Base-by-base conservation (phyloP, 2,797 vertebrate genomes). In the Schizopygopsis malacanthus region DNA sequence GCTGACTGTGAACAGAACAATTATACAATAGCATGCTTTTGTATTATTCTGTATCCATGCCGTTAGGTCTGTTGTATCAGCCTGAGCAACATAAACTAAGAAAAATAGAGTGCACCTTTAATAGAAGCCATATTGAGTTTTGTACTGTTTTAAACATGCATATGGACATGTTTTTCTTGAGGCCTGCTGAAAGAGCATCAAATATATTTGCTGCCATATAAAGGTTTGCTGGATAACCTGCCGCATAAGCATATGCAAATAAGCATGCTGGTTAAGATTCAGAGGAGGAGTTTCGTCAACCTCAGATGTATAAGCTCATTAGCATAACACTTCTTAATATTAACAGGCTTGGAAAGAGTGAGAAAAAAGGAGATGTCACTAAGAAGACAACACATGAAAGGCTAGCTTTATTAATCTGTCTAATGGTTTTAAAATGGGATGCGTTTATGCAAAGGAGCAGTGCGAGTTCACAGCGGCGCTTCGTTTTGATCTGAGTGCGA, bases 271-370 rank as follows among this genome's bases (percentile, higher is more conserved):
- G 93, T 96, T 96, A 94, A 93, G 92, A 95, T 96, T 93, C 95
- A 93, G 92, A 95, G 95, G 94, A 95, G 95, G 94, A 94, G 94
- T 93, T 90, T 94, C 87, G 15, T 86, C 92, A 90, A 94, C 93
- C 93, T 94, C 90, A 92, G 92, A 92, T 91, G 90, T 90, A 91
- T 89, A 86, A 91, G 90, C 90, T 92, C 92, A 95, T 96, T 95
- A 95, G 93, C 94, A 95, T 95, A 95, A 89, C 56, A 61, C 89
- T 80, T 89, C 91, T 96, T 95, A 95, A 95, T 94, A 95, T 95
- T 95, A 93, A 92, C 79, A 85, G 82, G 18, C 41, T 67, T 52
- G 41, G 28, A 76, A 81, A 83, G 67, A 80, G 76, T 73, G 70
- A 52, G 71, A 61, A 69, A 77, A 73, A 41, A 18, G 37, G 43